A percentile compares a stretch with the other conserved stretches of the same genome.
Evolutionary conservation across 2,888 invertebrate genomes (phyloP).

Genomic region (Corbicula japonica): DNA sequence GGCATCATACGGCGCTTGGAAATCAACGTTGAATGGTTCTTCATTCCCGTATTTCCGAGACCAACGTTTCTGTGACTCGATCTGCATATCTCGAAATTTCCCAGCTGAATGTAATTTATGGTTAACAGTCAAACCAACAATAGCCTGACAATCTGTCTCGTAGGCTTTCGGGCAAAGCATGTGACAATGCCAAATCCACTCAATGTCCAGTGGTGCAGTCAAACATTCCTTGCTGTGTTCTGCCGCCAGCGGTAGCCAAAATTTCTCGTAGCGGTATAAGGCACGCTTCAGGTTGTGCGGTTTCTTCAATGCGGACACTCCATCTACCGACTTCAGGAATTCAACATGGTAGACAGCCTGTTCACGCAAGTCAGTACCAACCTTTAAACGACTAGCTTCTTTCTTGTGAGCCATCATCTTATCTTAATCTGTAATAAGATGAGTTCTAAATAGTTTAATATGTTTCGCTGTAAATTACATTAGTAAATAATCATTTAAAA

Average conservation of each 20-base stretch:
- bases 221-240: slow-evolving; percentile 77
- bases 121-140: slow-evolving; percentile 83
- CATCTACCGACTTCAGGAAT: slow-evolving; percentile 76
- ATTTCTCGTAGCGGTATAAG: slow-evolving; percentile 86
- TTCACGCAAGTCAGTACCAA: slow-evolving; percentile 22
- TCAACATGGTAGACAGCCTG: slow-evolving; percentile 64
- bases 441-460: no score
- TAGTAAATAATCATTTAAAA: no score
- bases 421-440: no score
- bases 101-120: slow-evolving; percentile 82
- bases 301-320: slow-evolving; percentile 73
- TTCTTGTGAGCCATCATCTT: no score
- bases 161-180: slow-evolving; percentile 84
- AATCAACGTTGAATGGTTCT: slow-evolving; percentile 75
- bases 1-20: no score
- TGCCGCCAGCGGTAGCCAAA: slow-evolving; percentile 87
- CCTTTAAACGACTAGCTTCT: slow-evolving; percentile 1
- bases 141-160: slow-evolving; percentile 75
- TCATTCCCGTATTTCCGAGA: slow-evolving; percentile 68
- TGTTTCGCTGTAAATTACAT: no score
- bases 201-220: slow-evolving; percentile 87
- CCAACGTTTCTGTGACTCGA: slow-evolving; percentile 74
- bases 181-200: slow-evolving; percentile 88
- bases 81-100: slow-evolving; percentile 64
- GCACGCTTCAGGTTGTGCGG: slow-evolving; percentile 79